Evolutionary conservation across 2,888 invertebrate species (phyloP), one percentile per base, ranked within the genome.

Genomic region (Sussaba pulchella): DNA sequence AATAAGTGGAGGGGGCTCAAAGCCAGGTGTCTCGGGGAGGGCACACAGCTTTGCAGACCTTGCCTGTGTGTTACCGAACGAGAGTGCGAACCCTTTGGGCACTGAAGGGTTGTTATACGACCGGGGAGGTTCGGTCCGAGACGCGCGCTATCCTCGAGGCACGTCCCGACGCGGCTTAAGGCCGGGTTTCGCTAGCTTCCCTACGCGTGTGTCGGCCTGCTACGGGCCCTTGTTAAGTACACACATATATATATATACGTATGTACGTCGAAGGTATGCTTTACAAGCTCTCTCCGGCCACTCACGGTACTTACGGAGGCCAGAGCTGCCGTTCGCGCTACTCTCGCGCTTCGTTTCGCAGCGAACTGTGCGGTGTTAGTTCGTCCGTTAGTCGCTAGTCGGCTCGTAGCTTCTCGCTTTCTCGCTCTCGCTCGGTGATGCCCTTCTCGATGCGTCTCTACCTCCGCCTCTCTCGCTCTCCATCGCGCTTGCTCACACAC

Each of bases 361-460:
- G 52, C 21, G 71, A 79, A 82, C 61, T 67, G 43, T 31, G 66
- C 57, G 54, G 73, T 74, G 54, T 66, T 72, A 79, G 70, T 79
- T 71, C 63, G 70, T 66, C 41, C 17, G 63, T 57, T 69, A 21
- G 59, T 64, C 50, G 24, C 45, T 39, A 17, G 76, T 76, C 75
- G 67, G 73, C 43, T 81, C 81, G 77, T 76, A 81, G 64, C 50
- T 57, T 67, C 91, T 61, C 52, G 21, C 61, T 93, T 93, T 93
- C 93, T 93, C 93, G 93, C 93, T 93, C 93, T 93, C 93, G 93
- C 93, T 21, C 36, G 31, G 12, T 50, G 9, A 8, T 10, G 0
- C 8, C 12, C 24, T 39, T 2, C 6, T 39, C 59, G 10, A n/a
- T 19, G 10, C 12, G 26, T 57, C 14, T 63, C 36, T 71, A 19